These are phyloP conservation scores for Dallia pectoralis DNA, from an alignment of 2,797 vertebrate species.

Conservation along the genomic window DNA sequence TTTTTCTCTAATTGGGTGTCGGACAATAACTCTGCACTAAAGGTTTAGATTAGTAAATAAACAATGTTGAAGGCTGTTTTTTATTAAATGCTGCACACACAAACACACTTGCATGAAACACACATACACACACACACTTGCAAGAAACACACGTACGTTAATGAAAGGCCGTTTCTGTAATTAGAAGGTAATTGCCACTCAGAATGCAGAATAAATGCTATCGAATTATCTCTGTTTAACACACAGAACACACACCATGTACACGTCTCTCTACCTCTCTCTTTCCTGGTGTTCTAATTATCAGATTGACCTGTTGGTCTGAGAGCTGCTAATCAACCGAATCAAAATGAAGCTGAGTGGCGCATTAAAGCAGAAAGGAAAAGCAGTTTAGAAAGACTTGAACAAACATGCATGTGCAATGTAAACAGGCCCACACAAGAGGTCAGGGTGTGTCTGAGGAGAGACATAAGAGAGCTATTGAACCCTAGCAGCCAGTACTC, in stretches of 20 bases:
- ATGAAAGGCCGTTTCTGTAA: constrained; percentile 10
- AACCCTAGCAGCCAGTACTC: not conserved
- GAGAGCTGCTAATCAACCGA: constrained; percentile 32
- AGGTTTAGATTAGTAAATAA: too few relatives aligned
- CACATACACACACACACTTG: not conserved
- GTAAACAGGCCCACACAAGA: not conserved
- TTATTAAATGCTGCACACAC: not conserved
- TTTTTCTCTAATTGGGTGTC: too few relatives aligned
- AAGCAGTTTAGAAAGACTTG: not conserved
- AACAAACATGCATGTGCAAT: not conserved
- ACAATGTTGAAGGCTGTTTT: not conserved
- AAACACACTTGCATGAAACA: not conserved
- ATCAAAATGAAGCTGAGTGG: not conserved
- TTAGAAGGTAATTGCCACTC: constrained; percentile 27
- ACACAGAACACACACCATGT: constrained; percentile 12
- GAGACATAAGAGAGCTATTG: constrained; percentile 9
- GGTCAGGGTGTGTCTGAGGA: not conserved
- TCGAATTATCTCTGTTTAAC: constrained; percentile 38
- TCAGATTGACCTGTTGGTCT: constrained; percentile 32
- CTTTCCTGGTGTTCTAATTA: constrained; percentile 21
- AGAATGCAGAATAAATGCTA: constrained; percentile 5
- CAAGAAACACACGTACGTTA: constrained; percentile 3
- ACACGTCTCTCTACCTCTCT: not conserved
- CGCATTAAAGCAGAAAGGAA: not conserved
- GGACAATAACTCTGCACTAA: too few relatives aligned